Base-by-base conservation (phyloP, 2,888 invertebrate genomes). In the Vannuccia rotundouncinata region DNA sequence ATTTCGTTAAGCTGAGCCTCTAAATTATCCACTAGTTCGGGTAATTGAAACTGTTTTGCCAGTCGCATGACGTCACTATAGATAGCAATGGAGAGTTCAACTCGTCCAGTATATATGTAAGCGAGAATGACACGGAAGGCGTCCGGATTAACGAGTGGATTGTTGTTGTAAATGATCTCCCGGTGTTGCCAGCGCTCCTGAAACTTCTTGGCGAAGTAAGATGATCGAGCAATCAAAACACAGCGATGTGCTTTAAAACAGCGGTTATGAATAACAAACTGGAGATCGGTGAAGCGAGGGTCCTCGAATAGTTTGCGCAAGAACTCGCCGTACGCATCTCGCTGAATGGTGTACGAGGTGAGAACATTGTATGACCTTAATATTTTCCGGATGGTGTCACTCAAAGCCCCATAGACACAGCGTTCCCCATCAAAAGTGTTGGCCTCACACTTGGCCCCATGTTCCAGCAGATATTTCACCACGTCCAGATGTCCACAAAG, bases 351-450 rank as follows among this genome's bases (percentile, higher is more conserved):
- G 75, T 86, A 85, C 0, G 88, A 84, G 1, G 88, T 88, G 78
- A 90, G 85, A 31, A 89, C 88, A 82, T 89, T 88, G 82, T 87
- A 89, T 31, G 86, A 87, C 79, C 85, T 84, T 28, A 90, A 85
- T 5, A 89, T 82, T 78, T 86, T 87, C 74, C 89, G 84, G 29
- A 90, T 90, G 28, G 88, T 86, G 82, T 88, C 86, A 31, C 86
- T 89, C 79, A 90, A 85, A 1, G 90, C 89, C 0, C 90, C 90
- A 83, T 90, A 90, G 17, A 90, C 83, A 84, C 90, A 90, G 1
- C 90, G 85, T 84, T 90, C 90, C 0, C 90, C 90, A 84, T 90
- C 90, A 86, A 90, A 90, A 1, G 90, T 90, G 83, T 89, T 89
- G 0, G 89, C 89, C 82, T 90, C 89, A 86, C 90, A 90, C 30